Conservation (phyloP, 2,113 vertebrate species). For the Microcebus murinus region DNA sequence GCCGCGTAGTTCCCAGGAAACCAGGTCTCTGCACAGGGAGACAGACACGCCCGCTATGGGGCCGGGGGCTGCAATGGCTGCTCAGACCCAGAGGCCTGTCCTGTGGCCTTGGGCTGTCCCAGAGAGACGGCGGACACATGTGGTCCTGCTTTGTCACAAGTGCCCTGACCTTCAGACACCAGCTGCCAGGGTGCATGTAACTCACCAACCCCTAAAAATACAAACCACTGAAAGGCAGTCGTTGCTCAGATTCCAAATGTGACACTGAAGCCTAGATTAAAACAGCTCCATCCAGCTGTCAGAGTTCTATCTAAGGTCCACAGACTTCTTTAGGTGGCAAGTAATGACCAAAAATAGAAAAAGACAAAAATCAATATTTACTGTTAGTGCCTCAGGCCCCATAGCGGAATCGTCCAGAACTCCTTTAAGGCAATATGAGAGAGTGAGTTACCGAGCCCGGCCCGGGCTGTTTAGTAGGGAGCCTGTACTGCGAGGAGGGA, state of each 20-base stretch:
- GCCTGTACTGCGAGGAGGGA: rapidly evolving
- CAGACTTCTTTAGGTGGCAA: background rate
- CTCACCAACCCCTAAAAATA: background rate
- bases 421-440: background rate
- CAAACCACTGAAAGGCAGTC: no score
- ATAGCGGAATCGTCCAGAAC: no score
- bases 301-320: background rate
- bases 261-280: background rate
- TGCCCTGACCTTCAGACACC: background rate
- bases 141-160: background rate
- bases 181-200: background rate
- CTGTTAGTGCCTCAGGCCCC: background rate
- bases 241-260: background rate
- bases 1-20: background rate
- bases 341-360: background rate
- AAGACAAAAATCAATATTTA: background rate
- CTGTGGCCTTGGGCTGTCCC: background rate
- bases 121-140: background rate
- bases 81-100: background rate
- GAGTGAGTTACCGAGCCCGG: background rate
- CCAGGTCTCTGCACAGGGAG: background rate
- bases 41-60: no score
- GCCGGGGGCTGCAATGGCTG: no score
- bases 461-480: background rate
- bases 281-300: background rate